Base-by-base conservation (phyloP, 1,140 invertebrate genomes). In the Trichogramma pretiosum region DNA sequence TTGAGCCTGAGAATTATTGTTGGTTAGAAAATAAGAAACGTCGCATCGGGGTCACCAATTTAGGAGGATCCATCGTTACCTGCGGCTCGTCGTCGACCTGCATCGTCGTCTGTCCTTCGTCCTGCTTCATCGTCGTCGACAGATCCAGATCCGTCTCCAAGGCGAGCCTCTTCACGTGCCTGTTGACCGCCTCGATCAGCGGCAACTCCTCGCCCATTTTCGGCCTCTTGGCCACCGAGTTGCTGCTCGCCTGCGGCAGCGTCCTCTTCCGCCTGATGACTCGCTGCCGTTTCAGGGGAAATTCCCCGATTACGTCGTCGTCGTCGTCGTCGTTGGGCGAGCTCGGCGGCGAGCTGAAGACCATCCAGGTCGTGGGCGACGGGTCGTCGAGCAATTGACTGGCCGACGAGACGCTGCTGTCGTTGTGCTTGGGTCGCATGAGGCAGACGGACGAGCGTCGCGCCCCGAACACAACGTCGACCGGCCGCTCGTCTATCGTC, bases 351-450 rank as follows among this genome's bases (percentile, higher is more conserved):
- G 70, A 72, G 5, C 62, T 42, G n/a, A 67, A 63, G 0, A 62
- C 61, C n/a, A n/a, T n/a, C 68, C 68, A 71, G 1, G 66, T 68
- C 19, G 67, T 50, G 0, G 70, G 68, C 11, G 70, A 72, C 0
- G 70, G 67, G 26, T 72, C 62, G 26, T 72, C 70, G 5, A 72
- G 32, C 0, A 72, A 57, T 39, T 72, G 70, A 53, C 70, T 69
- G 3, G 68, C 70, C 34, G 70, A 72, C 1, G 63, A 67, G 3
- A 72, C 58, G 0, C 67, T 68, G 39, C 70, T 71, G 35, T 72
- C 67, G 45, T 69, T 71, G 40, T 65, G 66, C 7, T 47, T 48
- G 10, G 24, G n/a, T n/a, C n/a, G n/a, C n/a, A n/a, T n/a, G n/a
- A n/a, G n/a, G n/a, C n/a, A n/a, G n/a, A n/a, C n/a, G n/a, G n/a